phyloP scores from a whole-genome alignment of 2,113 vertebrate genomes.

The Sinosuthora webbiana region DNA sequence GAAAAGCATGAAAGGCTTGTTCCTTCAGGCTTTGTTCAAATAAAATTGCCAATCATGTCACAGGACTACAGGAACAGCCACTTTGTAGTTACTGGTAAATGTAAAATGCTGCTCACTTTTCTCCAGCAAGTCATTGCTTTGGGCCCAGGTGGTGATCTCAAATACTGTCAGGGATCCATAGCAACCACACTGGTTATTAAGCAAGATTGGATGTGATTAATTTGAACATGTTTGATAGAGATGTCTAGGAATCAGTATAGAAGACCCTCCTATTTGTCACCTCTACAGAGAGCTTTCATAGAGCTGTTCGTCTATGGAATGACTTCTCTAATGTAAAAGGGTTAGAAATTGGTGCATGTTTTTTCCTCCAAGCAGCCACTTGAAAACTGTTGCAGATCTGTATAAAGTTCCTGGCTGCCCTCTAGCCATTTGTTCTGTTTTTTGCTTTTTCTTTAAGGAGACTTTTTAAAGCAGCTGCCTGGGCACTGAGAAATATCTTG shows the following conservation, averaged over 20 bases:
- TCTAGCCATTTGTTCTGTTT: neutral
- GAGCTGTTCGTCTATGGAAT: neutral
- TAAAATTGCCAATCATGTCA: conserved; percentile 10
- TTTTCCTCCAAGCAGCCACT: neutral
- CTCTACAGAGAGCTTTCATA: neutral
- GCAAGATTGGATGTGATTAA: neutral
- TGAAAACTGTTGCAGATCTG: neutral
- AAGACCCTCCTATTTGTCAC: neutral
- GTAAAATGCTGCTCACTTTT: neutral
- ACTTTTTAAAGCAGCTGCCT: neutral
- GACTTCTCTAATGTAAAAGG: neutral
- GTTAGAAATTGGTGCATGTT: neutral
- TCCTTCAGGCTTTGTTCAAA: conserved; percentile 1
- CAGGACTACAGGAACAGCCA: neutral
- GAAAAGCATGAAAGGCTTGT: conserved; percentile 12
- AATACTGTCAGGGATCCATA: neutral
- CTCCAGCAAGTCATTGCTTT: neutral
- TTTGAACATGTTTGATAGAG: neutral
- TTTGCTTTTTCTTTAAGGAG: neutral
- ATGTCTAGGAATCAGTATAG: neutral
- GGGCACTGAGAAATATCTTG: neutral
- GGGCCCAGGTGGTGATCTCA: neutral
- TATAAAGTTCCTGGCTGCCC: conserved; percentile 14
- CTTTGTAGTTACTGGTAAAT: neutral
- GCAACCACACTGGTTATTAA: neutral